Conservation (phyloP, 2,113 vertebrate species). For the Benitochromis conjunctus region DNA sequence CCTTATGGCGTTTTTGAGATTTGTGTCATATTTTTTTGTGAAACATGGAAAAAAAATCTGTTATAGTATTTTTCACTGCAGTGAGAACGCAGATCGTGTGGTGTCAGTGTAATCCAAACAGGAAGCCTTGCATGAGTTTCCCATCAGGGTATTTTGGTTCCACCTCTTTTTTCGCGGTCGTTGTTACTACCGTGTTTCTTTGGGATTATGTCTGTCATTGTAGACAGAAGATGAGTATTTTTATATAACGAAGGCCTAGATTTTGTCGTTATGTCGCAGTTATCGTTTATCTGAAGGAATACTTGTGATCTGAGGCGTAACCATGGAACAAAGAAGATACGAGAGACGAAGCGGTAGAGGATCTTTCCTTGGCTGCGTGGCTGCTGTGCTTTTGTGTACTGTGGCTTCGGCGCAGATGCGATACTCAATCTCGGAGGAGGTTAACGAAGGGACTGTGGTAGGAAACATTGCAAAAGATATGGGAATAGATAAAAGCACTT, state of each 20-base stretch:
- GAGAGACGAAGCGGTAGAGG: neutral
- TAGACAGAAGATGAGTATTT: neutral
- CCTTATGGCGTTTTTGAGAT: neutral
- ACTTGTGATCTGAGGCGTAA: neutral
- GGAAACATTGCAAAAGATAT: slow-evolving; percentile 68
- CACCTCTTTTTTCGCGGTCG: neutral
- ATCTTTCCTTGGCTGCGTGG: neutral
- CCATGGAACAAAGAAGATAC: slow-evolving; percentile 62
- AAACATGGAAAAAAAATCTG: neutral
- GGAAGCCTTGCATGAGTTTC: neutral
- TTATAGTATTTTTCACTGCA: neutral
- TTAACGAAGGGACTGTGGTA: slow-evolving; percentile 52
- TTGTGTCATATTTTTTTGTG: neutral
- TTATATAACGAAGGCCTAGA: neutral
- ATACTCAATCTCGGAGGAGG: slow-evolving; percentile 67
- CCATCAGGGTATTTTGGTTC: neutral
- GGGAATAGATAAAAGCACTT: slow-evolving; percentile 46
- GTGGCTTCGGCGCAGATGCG: slow-evolving; percentile 55
- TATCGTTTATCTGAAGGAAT: neutral
- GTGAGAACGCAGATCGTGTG: neutral
- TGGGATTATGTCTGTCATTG: neutral
- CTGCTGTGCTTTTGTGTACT: slow-evolving; percentile 36
- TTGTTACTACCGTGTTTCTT: neutral
- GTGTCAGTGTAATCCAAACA: neutral
- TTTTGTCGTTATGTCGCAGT: neutral